Conservation (phyloP, 2,113 vertebrate species). For the Damaliscus lunatus region DNA sequence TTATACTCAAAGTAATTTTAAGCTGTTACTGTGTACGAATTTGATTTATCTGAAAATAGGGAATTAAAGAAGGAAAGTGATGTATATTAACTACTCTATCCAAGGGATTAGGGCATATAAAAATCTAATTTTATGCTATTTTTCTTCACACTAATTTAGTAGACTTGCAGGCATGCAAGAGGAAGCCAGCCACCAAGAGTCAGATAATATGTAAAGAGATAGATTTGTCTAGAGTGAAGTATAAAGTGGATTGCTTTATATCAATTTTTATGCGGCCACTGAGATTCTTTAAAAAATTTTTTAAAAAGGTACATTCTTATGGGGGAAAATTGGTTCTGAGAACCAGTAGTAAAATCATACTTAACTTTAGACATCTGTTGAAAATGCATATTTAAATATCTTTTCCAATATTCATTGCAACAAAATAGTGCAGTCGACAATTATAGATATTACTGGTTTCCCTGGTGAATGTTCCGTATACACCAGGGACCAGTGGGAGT, state of each 20-base stretch:
- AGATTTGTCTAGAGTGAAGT: slow-evolving; percentile 28
- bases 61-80: slow-evolving; percentile 25
- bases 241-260: slow-evolving; percentile 53
- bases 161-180: background rate
- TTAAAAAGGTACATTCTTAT: background rate
- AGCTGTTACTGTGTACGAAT: slow-evolving; percentile 64
- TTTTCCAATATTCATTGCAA: background rate
- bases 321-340: background rate
- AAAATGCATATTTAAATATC: slow-evolving; percentile 13
- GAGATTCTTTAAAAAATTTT: background rate
- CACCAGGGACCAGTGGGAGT: background rate
- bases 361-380: background rate
- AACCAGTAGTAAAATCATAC: background rate
- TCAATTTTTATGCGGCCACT: slow-evolving; percentile 37
- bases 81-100: background rate
- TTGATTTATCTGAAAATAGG: slow-evolving; percentile 47
- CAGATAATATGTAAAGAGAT: background rate
- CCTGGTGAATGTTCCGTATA: background rate
- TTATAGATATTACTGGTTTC: background rate
- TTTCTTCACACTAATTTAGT: background rate
- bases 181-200: background rate
- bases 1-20: slow-evolving; percentile 18
- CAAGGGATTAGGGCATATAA: background rate
- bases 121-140: slow-evolving; percentile 20
- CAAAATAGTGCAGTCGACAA: background rate